Evolutionary conservation across 92 coral and sea anemone species (phyloP), one percentile per base, ranked within the genome.

Genomic region (Epizoanthus stellaris): DNA sequence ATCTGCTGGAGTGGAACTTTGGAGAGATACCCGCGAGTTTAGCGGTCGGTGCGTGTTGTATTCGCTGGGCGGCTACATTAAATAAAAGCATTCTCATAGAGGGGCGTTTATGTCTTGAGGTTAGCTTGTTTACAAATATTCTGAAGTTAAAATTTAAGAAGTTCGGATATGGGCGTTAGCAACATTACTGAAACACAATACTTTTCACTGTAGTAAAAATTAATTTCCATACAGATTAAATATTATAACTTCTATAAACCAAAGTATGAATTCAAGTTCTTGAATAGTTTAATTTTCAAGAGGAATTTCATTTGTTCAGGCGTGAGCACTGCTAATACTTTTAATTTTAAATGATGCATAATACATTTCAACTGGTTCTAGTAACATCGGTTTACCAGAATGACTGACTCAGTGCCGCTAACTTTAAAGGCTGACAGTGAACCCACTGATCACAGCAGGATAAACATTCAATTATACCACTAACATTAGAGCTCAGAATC

Each of bases 101-200:
- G 15, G 39, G 38, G 58, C 39, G 45, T 19, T 43, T 63, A 53
- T 79, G 12, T 63, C 40, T 63, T 64, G 83, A 47, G 83, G 83
- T 42, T 16, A 20, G 45, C 3, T 2, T 39, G 15, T 62, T 62
- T 79, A 59, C 66, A 79, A 79, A 79, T 43, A 79, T 62, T 15
- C 25, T 34, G 45, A 59, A 34, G 23, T 76, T 59, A 34, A 59
- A 59, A 59, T 56, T 59, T 76, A 54, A 76, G 59, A 76, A 16
- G 9, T 45, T 45, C 52, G 3, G 1, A 45, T 45, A 52, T 52
- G 56, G 56, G 56, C 56, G 56, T 52, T 52, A 52, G 14, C 56
- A 52, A 3, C 12, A 52, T 52, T 13, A 52, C 56, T 52, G 56
- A 9, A 52, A 52, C 1, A 52, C 13, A 30, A 30, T 30, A 52